phyloP scores from a whole-genome alignment of 2,888 invertebrate genomes.

The Melieria omissa region DNA sequence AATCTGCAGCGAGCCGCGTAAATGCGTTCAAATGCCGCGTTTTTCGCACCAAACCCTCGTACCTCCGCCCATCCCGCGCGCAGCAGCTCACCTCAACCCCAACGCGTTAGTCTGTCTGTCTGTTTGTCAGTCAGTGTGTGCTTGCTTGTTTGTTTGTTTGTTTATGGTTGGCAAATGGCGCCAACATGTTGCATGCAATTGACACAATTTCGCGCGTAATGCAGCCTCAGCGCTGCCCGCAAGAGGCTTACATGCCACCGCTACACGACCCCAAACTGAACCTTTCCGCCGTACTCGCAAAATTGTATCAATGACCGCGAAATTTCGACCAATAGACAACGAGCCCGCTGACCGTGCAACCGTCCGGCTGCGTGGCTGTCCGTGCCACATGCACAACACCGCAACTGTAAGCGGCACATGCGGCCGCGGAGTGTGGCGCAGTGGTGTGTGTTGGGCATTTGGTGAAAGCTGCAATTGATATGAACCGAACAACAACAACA shows the following conservation, averaged over 20 bases:
- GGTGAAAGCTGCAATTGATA: slow-evolving; percentile 49
- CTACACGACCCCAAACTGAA: slow-evolving; percentile 35
- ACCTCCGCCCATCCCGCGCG: too few species aligned
- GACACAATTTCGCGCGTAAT: slow-evolving; percentile 45
- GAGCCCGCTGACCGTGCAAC: slow-evolving; percentile 30
- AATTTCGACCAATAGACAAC: slow-evolving; percentile 39
- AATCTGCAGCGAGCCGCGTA: slow-evolving; percentile 15
- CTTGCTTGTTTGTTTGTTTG: too few species aligned
- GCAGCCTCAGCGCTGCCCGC: background rate
- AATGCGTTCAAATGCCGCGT: slow-evolving; percentile 32
- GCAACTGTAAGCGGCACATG: slow-evolving; percentile 7
- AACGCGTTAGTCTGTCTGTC: too few species aligned
- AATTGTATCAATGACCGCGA: slow-evolving; percentile 46
- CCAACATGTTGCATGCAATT: slow-evolving; percentile 43
- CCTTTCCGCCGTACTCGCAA: slow-evolving; percentile 24
- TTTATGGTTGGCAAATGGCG: background rate
- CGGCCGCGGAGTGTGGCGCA: slow-evolving; percentile 5
- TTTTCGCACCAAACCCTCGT: background rate
- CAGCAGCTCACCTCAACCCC: too few species aligned
- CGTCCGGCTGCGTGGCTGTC: too few species aligned
- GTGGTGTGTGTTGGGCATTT: slow-evolving; percentile 15
- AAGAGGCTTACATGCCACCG: background rate
- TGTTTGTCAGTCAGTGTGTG: too few species aligned
- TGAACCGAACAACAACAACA: slow-evolving; percentile 37
- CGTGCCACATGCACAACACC: too few species aligned